Conservation (phyloP, 1,140 invertebrate genomes). For the Hylyphantes graminicola region DNA sequence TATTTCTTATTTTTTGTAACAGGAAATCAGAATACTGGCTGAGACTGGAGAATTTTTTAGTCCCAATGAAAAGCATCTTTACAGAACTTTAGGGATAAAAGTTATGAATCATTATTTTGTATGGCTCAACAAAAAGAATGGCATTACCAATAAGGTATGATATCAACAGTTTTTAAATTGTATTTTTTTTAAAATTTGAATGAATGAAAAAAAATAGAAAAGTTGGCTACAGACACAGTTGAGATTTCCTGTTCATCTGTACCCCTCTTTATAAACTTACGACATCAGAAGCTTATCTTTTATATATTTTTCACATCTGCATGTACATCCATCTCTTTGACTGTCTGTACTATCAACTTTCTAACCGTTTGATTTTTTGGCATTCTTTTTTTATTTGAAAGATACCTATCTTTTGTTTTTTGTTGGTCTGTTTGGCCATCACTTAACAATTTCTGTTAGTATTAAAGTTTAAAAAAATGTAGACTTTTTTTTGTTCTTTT, state of each 20-base stretch:
- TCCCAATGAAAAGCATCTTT: conserved; percentile 75
- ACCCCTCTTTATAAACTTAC: too few species aligned
- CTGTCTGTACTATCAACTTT: too few species aligned
- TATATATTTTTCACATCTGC: too few species aligned
- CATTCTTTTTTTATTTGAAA: neutral
- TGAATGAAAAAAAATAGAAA: too few species aligned
- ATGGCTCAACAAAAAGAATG: conserved; percentile 74
- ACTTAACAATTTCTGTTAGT: neutral
- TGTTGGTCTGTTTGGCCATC: neutral
- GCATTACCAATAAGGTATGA: conserved; percentile 72
- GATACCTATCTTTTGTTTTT: neutral
- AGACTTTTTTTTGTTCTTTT: neutral
- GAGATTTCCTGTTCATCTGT: too few species aligned
- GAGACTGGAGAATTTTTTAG: conserved; percentile 84
- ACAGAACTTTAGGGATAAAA: conserved; percentile 77
- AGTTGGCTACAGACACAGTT: too few species aligned
- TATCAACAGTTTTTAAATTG: neutral
- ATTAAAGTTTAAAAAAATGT: neutral
- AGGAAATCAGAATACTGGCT: conserved; percentile 77
- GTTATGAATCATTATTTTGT: conserved; percentile 75
- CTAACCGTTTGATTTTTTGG: too few species aligned
- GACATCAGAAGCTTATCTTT: too few species aligned
- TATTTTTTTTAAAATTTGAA: neutral
- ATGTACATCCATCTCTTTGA: too few species aligned
- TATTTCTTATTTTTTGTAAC: conserved; percentile 69